Base-by-base conservation (phyloP, 2,888 invertebrate genomes). In the Geophilus truncorum region DNA sequence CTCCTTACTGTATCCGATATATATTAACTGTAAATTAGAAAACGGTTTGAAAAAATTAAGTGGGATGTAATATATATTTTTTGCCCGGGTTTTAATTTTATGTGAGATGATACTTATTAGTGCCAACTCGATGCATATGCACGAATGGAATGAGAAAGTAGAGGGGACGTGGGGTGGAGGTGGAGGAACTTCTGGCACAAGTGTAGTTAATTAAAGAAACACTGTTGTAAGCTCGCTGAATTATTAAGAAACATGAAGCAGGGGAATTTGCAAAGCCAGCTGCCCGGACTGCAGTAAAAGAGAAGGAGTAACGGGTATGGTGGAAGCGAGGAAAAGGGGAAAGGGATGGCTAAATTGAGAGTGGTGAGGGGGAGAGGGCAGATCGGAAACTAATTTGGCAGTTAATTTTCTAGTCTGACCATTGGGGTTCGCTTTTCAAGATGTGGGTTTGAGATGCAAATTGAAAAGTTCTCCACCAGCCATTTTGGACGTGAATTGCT, bases 241-340 rank as follows among this genome's bases (percentile, higher is more conserved):
- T 70, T 70, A 70, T 70, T 70, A 70, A 70, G 70, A 70, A 70
- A 70, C 70, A 70, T 70, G 70, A 70, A 70, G 70, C 70, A 28
- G 70, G 70, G 70, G 70, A 70, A 70, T 70, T 70, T 70, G 70
- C 70, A 70, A 70, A 70, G 70, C 70, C 70, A 70, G 70, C 70
- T 70, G 70, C 70, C 28, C 28, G 23, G 28, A 28, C 70, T 70
- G 70, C 25, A 70, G 70, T 51, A n/a, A n/a, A 70, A 12, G 70
- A 70, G 70, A 57, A 28, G 70, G 70, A 51, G 18, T 51, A 51
- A 18, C 18, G 18, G n/a, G 51, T 51, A 51, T n/a, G 18, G 51
- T 18, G n/a, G 70, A n/a, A 70, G 70, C 12, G 10, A n/a, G 23
- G 70, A 28, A 45, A 18, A 21, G 28, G 70, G n/a, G 28, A 15